Evolutionary conservation across 1,140 invertebrate species (phyloP).

Genomic region (Bombus affinis): DNA sequence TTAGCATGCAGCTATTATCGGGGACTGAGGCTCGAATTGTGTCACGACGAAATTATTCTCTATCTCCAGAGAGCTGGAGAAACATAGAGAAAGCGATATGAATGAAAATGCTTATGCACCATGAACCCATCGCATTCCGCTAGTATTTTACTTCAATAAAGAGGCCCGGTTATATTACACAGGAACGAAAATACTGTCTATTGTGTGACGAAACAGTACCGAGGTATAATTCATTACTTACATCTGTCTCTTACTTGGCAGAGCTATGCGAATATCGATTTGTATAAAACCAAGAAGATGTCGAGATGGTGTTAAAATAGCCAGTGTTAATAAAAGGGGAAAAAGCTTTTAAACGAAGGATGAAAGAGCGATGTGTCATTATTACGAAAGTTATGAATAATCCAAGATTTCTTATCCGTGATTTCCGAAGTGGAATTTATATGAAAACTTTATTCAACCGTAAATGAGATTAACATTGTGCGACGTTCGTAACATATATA

Average conservation of each 20-base stretch:
- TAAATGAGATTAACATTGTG: constrained; percentile 55
- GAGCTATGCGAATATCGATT: constrained; percentile 3
- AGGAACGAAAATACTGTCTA: constrained; percentile 25
- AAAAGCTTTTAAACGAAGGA: not conserved
- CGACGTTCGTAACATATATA: constrained; percentile 49
- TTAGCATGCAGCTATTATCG: constrained; percentile 60
- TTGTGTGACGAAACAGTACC: constrained; percentile 17
- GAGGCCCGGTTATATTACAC: not conserved
- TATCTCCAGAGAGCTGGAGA: not conserved
- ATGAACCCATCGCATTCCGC: constrained; percentile 23
- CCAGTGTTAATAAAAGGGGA: not conserved
- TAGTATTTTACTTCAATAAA: constrained; percentile 40
- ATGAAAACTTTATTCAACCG: constrained; percentile 56
- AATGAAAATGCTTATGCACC: constrained; percentile 44
- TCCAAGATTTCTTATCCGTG: not conserved
- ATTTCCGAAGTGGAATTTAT: constrained; percentile 26
- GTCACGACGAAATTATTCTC: constrained; percentile 35
- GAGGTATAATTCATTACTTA: constrained; percentile 13
- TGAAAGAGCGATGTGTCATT: not conserved
- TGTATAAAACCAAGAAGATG: not conserved
- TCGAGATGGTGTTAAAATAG: no score
- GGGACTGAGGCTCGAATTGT: constrained; percentile 21
- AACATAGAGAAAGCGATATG: not conserved
- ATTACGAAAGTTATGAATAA: constrained; percentile 1
- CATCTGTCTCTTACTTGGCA: not conserved